Percentiles rank a stretch among this genome's conserved stretches.
phyloP scores from a whole-genome alignment of 2,797 vertebrate species.

The Podarcis lilfordi region DNA sequence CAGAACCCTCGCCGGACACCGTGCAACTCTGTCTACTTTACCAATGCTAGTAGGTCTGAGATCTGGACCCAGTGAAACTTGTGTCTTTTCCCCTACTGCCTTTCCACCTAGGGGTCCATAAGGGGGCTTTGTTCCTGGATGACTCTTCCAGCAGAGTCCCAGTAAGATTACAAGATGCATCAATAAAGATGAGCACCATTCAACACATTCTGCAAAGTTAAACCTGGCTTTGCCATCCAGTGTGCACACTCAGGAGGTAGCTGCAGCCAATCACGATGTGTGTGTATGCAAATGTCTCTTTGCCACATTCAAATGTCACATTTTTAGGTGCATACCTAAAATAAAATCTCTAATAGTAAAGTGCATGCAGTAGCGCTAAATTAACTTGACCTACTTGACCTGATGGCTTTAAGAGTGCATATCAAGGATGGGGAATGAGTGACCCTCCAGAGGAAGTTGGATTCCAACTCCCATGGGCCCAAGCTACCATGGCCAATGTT shows the following conservation, averaged over 20 bases:
- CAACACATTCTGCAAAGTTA: not conserved
- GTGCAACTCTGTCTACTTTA: not conserved
- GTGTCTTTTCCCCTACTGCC: not conserved
- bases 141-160: not conserved
- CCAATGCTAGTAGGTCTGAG: not conserved
- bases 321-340: not conserved
- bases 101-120: not conserved
- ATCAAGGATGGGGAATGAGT: not conserved
- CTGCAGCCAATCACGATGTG: not conserved
- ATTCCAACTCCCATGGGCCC: not conserved
- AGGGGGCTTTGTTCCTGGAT: not conserved
- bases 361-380: not conserved
- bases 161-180: not conserved
- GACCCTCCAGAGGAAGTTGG: not conserved
- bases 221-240: not conserved
- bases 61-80: not conserved
- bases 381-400: too few species aligned
- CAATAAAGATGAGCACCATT: not conserved
- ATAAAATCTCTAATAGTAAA: not conserved
- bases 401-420: not conserved
- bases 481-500: not conserved
- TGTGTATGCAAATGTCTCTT: not conserved
- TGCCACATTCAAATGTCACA: not conserved
- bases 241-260: not conserved
- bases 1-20: not conserved